Evolutionary conservation across 2,113 vertebrate species (phyloP), one percentile per base, ranked within the genome.

Genomic region (Muntiacus muntjak): DNA sequence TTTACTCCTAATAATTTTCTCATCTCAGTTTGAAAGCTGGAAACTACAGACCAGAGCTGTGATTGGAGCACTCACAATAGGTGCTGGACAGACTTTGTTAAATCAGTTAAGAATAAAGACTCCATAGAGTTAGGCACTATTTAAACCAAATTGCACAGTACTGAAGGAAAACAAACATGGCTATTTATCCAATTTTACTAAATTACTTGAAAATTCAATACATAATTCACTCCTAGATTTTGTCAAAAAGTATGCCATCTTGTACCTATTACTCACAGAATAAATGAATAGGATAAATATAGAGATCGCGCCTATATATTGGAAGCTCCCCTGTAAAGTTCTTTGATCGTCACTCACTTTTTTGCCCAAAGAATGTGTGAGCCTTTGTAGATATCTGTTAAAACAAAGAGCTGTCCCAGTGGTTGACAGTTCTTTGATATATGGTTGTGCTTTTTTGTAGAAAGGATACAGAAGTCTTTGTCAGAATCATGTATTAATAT

Each of bases 401-500:
- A 98, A 97, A 98, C 97, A 97, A 97, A 98, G 87, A 40, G 25
- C 76, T 91, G 36, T 93, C 86, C 86, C 87, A 79, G 82, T 62
- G 82, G 91, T 71, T 93, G 93, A 76, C 58, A 15, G 23, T 40
- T 93, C 93, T 98, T 97, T 97, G 94, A 94, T 97, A 95, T 52
- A n/a, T 7, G 55, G 58, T 54, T 88, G 67, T 78, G 67, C 3
- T 96, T 95, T 85, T 94, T 91, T 94, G n/a, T 91, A 83, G 54
- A 86, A 97, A 97, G 67, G 91, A 94, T 91, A 97, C 47, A 78
- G 86, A 96, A 60, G 28, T 87, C 93, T 97, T 97, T 97, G 76
- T 96, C 33, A 91, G 81, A 95, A 62, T 91, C 55, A 0, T 45
- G 26, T 71, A 67, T 96, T 94, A 96, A 91, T 58, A 93, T 94